Evolutionary conservation across 2,113 vertebrate genomes (phyloP).

Genomic region (Callipepla californica): DNA sequence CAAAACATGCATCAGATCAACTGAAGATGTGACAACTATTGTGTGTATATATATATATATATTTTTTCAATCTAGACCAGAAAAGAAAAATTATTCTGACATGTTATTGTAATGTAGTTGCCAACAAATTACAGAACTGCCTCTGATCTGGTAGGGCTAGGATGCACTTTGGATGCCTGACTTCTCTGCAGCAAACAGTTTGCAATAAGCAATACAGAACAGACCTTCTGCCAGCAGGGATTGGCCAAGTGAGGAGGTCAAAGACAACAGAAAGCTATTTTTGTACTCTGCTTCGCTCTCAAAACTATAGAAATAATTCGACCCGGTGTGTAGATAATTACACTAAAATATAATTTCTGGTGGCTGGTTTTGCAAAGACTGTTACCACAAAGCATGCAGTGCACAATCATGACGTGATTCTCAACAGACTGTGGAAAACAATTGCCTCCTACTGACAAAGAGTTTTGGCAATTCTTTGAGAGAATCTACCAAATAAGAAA

Average conservation of each 20-base stretch:
- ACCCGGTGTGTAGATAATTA: not conserved
- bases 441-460: not conserved
- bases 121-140: not conserved
- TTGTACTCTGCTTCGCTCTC: not conserved
- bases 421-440: not conserved
- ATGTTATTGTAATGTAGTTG: not conserved
- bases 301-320: not conserved
- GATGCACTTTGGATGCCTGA: not conserved
- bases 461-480: not conserved
- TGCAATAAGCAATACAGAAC: not conserved
- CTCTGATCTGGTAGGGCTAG: not conserved
- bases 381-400: not conserved
- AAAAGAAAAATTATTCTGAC: not conserved
- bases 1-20: not conserved
- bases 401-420: not conserved
- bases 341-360: not conserved
- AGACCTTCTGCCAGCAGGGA: not conserved
- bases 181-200: not conserved
- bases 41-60: not conserved
- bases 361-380: not conserved
- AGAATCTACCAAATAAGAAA: not conserved
- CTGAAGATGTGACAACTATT: not conserved
- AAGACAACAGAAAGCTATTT: not conserved
- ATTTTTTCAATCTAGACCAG: not conserved
- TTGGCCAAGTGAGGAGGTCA: not conserved